A percentile compares a stretch with the other conserved stretches of the same genome.
Evolutionary conservation across 2,797 vertebrate species (phyloP).

Genomic region (Choloepus didactylus): DNA sequence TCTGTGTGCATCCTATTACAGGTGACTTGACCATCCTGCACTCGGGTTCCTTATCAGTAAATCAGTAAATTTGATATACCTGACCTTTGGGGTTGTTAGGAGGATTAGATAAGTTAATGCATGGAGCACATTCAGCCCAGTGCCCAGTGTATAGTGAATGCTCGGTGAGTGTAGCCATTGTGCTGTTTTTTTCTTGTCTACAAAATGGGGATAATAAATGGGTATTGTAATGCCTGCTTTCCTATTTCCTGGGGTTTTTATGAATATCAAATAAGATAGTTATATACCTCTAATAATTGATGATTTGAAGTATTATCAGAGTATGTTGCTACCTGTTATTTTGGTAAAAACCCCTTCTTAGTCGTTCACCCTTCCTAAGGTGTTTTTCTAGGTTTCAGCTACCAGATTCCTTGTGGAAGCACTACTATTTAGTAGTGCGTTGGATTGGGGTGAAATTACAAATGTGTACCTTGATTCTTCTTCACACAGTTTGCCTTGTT

Average conservation of each 20-base stretch:
- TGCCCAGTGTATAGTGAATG: not conserved
- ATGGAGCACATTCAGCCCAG: not conserved
- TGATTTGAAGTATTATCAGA: conserved; percentile 8
- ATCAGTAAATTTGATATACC: not conserved
- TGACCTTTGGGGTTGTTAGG: not conserved
- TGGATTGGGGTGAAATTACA: not conserved
- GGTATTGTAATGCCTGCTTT: not conserved
- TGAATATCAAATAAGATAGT: conserved; percentile 9
- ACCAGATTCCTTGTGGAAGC: not conserved
- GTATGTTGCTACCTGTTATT: not conserved
- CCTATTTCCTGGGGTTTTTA: not conserved
- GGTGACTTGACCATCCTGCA: not conserved
- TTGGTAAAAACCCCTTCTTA: not conserved
- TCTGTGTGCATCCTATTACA: not conserved
- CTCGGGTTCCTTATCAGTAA: not conserved
- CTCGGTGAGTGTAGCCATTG: not conserved
- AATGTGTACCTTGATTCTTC: not conserved
- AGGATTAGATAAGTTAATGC: not conserved
- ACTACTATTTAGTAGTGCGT: not conserved
- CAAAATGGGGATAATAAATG: conserved; percentile 40
- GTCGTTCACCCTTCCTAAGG: not conserved
- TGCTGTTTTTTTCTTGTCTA: not conserved
- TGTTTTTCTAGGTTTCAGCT: not conserved
- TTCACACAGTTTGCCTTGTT: not conserved
- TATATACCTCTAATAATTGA: not conserved